phyloP scores from a whole-genome alignment of 2,113 vertebrate genomes.

The Ciconia maguari region DNA sequence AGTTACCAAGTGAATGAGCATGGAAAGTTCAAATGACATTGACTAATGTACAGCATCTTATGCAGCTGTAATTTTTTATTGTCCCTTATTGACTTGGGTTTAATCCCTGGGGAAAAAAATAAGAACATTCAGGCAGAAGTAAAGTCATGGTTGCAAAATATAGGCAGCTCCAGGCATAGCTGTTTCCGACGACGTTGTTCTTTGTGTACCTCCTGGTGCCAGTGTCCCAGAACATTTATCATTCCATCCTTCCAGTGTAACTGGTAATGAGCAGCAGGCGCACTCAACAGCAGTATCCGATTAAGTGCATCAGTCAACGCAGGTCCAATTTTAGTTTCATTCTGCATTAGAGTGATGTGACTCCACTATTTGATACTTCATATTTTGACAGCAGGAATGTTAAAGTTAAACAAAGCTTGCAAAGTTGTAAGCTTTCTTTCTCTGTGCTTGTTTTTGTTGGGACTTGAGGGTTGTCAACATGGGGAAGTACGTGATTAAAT shows the following conservation, averaged over 20 bases:
- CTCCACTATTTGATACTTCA: not conserved
- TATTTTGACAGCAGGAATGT: not conserved
- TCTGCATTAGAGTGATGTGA: not conserved
- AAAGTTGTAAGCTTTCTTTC: not conserved
- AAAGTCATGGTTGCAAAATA: not conserved
- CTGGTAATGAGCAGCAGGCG: not conserved
- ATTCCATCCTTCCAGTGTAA: not conserved
- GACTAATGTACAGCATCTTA: not conserved
- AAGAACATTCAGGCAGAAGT: not conserved
- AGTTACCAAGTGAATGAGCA: not conserved
- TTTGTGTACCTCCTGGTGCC: not conserved
- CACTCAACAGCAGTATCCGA: not conserved
- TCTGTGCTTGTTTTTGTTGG: not conserved
- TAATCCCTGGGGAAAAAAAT: not conserved
- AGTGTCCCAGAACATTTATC: not conserved
- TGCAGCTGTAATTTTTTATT: not conserved
- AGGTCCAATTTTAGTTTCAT: not conserved
- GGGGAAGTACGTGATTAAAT: not conserved
- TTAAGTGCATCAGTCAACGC: not conserved
- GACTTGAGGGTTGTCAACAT: not conserved
- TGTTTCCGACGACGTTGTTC: rapidly evolving
- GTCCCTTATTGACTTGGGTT: not conserved
- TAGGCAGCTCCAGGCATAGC: not conserved
- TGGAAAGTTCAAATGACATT: not conserved
- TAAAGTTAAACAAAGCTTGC: slow-evolving; percentile 6